Evolutionary conservation across 2,888 invertebrate species (phyloP).

Genomic region (Macrosiphum euphorbiae): DNA sequence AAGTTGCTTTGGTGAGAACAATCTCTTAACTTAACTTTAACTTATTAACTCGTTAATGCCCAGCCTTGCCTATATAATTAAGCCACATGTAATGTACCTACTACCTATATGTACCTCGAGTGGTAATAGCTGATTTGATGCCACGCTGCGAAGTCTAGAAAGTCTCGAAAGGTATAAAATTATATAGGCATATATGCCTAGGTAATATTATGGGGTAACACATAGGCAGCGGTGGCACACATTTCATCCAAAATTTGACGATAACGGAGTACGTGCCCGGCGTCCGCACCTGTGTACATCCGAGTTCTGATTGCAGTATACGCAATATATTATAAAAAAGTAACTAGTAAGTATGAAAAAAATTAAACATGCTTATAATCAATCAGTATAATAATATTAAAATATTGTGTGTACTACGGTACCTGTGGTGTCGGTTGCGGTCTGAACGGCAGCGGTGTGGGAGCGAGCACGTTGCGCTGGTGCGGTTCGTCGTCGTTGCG

Average conservation of each 20-base stretch:
- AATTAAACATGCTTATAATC: not conserved
- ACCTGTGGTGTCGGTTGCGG: slow-evolving; percentile 66
- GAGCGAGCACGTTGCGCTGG: slow-evolving; percentile 66
- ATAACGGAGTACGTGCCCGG: not conserved
- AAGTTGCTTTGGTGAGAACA: too few species aligned
- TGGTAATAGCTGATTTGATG: not conserved
- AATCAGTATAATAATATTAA: not conserved
- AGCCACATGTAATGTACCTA: not conserved
- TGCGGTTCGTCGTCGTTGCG: slow-evolving; percentile 65
- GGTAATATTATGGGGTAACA: not conserved
- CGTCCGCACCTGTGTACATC: not conserved
- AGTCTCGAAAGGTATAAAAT: not conserved
- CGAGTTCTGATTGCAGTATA: not conserved
- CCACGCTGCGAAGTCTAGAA: not conserved
- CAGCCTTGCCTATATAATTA: not conserved
- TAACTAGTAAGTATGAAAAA: not conserved
- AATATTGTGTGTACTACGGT: not conserved
- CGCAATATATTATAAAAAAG: not conserved
- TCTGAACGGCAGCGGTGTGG: slow-evolving; percentile 66
- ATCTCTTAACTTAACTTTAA: too few species aligned
- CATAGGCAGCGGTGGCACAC: not conserved
- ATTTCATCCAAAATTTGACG: not conserved
- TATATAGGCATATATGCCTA: not conserved
- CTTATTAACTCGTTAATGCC: too few species aligned
- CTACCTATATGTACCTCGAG: too few species aligned